Evolutionary conservation across 2,797 vertebrate genomes (phyloP).

Genomic region (Liasis olivaceus): DNA sequence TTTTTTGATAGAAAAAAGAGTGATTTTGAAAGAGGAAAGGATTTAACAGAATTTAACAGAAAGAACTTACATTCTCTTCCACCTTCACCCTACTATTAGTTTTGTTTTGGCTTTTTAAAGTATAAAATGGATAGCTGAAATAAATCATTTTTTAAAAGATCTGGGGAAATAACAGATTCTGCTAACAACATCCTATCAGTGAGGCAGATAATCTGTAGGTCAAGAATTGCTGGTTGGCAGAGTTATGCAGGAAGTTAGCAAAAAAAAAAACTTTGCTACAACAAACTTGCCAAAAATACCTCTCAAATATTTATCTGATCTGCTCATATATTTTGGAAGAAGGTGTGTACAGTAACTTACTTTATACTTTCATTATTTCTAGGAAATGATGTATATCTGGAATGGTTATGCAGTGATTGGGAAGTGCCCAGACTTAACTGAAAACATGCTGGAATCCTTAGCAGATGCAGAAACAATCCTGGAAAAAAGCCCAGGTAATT

Average conservation of each 20-base stretch:
- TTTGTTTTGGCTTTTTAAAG: neutral
- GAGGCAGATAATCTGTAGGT: neutral
- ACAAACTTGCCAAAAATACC: neutral
- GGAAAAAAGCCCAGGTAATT: constrained; percentile 84
- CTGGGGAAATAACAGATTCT: neutral
- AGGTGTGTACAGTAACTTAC: neutral
- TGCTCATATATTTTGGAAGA: neutral
- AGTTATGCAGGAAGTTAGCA: neutral
- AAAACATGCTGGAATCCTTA: constrained; percentile 90
- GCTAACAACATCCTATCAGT: neutral
- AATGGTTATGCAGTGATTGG: constrained; percentile 97
- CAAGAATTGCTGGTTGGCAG: neutral
- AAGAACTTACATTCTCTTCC: neutral
- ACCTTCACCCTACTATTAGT: neutral
- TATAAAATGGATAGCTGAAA: neutral
- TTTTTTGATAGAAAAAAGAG: neutral
- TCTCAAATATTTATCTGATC: neutral
- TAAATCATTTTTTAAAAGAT: neutral
- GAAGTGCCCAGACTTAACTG: constrained; percentile 90
- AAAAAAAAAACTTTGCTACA: neutral
- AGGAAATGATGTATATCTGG: constrained; percentile 99
- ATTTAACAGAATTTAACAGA: neutral
- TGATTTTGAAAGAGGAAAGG: neutral
- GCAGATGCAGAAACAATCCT: constrained; percentile 85
- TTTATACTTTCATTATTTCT: constrained; percentile 37